Evolutionary conservation across 2,888 invertebrate species (phyloP), one percentile per base, ranked within the genome.

Genomic region (Helleia helle): DNA sequence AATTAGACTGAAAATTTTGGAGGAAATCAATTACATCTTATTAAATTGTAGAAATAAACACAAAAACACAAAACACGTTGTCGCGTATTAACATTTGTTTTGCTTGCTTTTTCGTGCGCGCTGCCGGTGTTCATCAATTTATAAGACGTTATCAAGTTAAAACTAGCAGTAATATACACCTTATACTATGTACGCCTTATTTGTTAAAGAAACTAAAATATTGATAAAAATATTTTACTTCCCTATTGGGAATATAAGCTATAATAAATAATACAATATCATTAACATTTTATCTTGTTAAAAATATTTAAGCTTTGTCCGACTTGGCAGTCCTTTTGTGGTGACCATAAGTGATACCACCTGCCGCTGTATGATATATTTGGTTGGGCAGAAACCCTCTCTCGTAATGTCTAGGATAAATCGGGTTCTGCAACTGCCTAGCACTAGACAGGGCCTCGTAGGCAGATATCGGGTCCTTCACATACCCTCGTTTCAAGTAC

Each of bases 301-400:
- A 13, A 29, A 22, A 22, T 22, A 11, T 12, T 34, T 12, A 34
- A 8, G 43, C 37, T 36, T 55, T 52, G 4, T 49, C 45, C 15
- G 60, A 40, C 60, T 77, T 83, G 25, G 81, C 60, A 47, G 72
- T 60, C 51, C 83, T 65, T 59, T 83, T 84, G 43, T 72, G 71
- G 47, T 83, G 83, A n/a, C 79, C 80, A 44, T 58, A 85, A 3
- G 77, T 72, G 7, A 79, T 57, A 4, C 81, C 83, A 3, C 86
- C 86, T 1, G 62, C 67, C 0, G 67, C 76, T 0, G 84, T 85
- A 12, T 81, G 76, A 40, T 79, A 85, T 71, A 85, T 76, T 52
- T 86, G 85, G 46, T 86, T 86, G 1, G 86, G 86, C 4, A 83
- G 59, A 46, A 86, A 86, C 1, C 86, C 86, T 51, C 76, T 55